Conservation (phyloP, 2,113 vertebrate species). For the Cephalopterus ornatus region DNA sequence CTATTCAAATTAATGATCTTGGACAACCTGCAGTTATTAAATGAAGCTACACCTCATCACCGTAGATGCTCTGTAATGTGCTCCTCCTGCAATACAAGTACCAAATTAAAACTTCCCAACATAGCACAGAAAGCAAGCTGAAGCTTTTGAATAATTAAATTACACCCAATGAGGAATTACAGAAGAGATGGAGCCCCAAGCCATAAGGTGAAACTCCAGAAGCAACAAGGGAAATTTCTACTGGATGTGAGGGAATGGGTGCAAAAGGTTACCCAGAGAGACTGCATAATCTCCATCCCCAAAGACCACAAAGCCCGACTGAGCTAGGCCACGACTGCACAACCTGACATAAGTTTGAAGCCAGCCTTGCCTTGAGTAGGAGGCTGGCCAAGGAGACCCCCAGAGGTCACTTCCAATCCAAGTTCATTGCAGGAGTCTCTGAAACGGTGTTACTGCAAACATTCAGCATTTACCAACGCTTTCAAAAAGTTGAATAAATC, state of each 20-base stretch:
- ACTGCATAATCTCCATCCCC: not conserved
- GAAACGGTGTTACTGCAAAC: not conserved
- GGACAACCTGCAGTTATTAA: not conserved
- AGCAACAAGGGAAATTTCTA: not conserved
- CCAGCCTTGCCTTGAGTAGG: not conserved
- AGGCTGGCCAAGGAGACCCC: not conserved
- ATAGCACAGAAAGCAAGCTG: not conserved
- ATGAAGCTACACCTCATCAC: not conserved
- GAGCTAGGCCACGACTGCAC: not conserved
- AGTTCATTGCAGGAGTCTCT: not conserved
- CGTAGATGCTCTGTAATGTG: not conserved
- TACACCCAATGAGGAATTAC: not conserved
- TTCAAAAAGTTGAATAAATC: not conserved
- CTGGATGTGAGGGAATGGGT: not conserved
- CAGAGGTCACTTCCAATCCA: not conserved
- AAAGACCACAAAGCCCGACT: not conserved
- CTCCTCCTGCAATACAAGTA: not conserved
- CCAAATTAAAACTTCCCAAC: not conserved
- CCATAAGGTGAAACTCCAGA: not conserved
- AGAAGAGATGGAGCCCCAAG: not conserved
- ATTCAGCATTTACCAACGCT: not conserved
- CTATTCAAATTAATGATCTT: not conserved
- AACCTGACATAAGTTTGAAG: not conserved
- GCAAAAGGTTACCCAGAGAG: not conserved
- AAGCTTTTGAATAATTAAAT: not conserved